phyloP scores from a whole-genome alignment of 2,888 invertebrate genomes.

The Terebella lapidaria region DNA sequence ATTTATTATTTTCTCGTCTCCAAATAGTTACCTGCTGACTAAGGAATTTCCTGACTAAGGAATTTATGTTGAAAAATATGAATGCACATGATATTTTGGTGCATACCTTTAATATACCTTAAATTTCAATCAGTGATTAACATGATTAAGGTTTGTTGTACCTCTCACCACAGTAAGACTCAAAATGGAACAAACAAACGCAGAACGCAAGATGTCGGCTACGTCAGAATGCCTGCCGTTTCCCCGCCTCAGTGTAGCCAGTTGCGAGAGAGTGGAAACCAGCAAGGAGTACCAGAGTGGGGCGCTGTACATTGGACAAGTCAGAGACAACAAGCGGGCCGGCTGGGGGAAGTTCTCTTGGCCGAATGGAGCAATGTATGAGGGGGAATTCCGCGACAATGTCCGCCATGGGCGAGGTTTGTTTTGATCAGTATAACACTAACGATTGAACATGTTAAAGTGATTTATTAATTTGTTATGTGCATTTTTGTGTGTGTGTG shows the following conservation, averaged over 20 bases:
- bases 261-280: not conserved
- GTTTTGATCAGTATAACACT: too few species aligned
- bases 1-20: too few species aligned
- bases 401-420: constrained; percentile 45
- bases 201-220: not conserved
- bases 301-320: constrained; percentile 16
- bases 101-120: too few species aligned
- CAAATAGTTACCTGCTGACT: too few species aligned
- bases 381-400: constrained; percentile 47
- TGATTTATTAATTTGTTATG: constrained; percentile 11
- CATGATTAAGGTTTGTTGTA: too few species aligned
- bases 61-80: too few species aligned
- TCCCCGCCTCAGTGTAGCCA: not conserved
- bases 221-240: not conserved
- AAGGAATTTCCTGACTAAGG: too few species aligned
- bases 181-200: too few species aligned
- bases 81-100: too few species aligned
- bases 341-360: constrained; percentile 48
- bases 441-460: not conserved
- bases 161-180: too few species aligned
- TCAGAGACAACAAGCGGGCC: constrained; percentile 10
- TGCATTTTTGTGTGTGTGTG: too few species aligned
- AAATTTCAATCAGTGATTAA: too few species aligned
- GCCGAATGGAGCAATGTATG: constrained; percentile 50
- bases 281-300: constrained; percentile 23